A percentile compares a stretch with the other conserved stretches of the same genome.
Conservation (phyloP, 53 echinoderm and acorn worm genomes). For the Holothuria leucospilota region DNA sequence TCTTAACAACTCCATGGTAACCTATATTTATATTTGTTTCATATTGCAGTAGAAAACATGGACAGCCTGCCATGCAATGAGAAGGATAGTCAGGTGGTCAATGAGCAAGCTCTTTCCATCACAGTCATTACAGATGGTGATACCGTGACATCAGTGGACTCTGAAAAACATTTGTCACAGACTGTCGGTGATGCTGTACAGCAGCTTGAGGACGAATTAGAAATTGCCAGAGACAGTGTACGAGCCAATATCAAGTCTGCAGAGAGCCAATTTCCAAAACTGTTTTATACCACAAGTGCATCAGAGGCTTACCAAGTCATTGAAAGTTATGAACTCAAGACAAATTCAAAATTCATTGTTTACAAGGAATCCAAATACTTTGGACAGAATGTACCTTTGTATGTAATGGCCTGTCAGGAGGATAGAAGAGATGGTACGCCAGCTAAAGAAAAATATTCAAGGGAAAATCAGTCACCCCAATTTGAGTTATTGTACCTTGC, state of each 20-base stretch:
- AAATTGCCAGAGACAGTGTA: neutral
- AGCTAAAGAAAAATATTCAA: too few species aligned
- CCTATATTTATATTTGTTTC: too few species aligned
- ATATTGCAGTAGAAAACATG: too few species aligned
- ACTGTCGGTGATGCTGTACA: neutral
- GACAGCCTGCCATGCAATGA: too few species aligned
- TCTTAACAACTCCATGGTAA: too few species aligned
- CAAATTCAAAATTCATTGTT: conserved; percentile 30
- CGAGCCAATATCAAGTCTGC: conserved; percentile 9
- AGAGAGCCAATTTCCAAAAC: conserved; percentile 4
- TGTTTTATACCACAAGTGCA: conserved; percentile 7
- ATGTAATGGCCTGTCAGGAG: conserved; percentile 28
- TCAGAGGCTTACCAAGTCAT: conserved; percentile 35
- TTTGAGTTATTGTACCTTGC: too few species aligned
- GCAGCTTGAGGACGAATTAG: neutral
- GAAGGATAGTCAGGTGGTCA: too few species aligned
- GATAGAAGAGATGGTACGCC: neutral
- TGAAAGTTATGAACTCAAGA: conserved; percentile 27
- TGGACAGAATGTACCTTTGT: conserved; percentile 31
- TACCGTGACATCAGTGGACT: too few species aligned
- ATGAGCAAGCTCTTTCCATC: too few species aligned
- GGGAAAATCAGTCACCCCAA: too few species aligned
- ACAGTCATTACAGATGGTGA: too few species aligned
- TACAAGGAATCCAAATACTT: conserved; percentile 42
- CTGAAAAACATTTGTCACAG: too few species aligned